Evolutionary conservation across 2,888 invertebrate species (phyloP).

Genomic region (Colostygia pectinataria): DNA sequence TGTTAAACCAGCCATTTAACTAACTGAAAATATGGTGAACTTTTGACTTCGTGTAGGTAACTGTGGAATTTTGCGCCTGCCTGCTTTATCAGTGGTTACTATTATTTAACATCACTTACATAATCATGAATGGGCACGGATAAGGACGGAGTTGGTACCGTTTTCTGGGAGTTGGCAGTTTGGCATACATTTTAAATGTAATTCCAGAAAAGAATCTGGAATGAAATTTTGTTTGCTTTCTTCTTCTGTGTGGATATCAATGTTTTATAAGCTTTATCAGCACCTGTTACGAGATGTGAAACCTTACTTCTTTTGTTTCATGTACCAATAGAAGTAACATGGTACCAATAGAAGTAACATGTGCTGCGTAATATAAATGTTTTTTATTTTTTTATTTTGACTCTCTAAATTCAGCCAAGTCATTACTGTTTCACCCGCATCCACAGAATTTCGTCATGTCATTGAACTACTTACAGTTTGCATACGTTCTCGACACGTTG

Average conservation of each 20-base stretch:
- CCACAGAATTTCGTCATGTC: conserved; percentile 17
- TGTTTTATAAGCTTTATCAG: no score
- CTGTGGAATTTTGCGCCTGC: not conserved
- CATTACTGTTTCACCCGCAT: conserved; percentile 10
- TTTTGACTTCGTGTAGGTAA: not conserved
- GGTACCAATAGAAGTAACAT: no score
- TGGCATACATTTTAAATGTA: conserved; percentile 26
- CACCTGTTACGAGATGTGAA: no score
- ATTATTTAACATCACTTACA: not conserved
- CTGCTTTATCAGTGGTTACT: not conserved
- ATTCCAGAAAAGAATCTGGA: conserved; percentile 19
- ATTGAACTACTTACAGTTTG: conserved; percentile 23
- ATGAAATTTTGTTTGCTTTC: conserved; percentile 27
- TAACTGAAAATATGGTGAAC: not conserved
- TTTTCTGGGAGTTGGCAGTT: conserved; percentile 10
- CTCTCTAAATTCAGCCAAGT: conserved; percentile 15
- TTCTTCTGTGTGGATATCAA: conserved; percentile 14
- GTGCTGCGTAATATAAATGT: not conserved
- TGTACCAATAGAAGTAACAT: no score
- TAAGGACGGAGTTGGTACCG: not conserved
- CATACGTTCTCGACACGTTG: conserved; percentile 1
- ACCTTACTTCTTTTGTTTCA: no score
- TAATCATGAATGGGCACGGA: conserved; percentile 6
- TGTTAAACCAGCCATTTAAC: not conserved
- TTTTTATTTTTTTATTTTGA: no score